phyloP scores from a whole-genome alignment of 2,113 vertebrate species.

The Seriola aureovittata region DNA sequence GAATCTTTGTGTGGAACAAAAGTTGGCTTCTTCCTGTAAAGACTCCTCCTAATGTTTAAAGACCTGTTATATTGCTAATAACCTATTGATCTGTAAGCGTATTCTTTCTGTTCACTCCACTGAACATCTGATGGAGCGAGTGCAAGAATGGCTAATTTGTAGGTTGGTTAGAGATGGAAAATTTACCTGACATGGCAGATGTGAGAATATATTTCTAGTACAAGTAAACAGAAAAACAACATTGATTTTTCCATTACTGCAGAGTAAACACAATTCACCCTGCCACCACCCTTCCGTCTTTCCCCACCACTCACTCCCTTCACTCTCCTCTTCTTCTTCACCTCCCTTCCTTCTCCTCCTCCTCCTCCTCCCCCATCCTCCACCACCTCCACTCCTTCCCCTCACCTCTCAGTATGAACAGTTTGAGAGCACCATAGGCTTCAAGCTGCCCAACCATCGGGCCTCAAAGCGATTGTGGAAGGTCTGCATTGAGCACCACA shows the following conservation, averaged over 20 bases:
- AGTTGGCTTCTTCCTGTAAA: conserved; percentile 24
- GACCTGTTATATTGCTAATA: conserved; percentile 58
- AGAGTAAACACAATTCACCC: conserved; percentile 66
- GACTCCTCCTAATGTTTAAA: conserved; percentile 38
- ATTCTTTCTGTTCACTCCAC: conserved; percentile 29
- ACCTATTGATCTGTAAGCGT: conserved; percentile 62
- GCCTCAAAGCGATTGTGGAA: conserved; percentile 99
- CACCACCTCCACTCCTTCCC: conserved; percentile 36
- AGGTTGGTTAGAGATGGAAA: conserved; percentile 49
- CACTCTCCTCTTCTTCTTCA: conserved; percentile 60
- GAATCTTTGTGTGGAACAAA: conserved; percentile 23
- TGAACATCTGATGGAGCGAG: conserved; percentile 45
- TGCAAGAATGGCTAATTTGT: conserved; percentile 42
- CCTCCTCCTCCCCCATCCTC: conserved; percentile 22
- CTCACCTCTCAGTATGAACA: conserved; percentile 91
- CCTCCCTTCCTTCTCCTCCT: conserved; percentile 25
- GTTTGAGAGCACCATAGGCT: conserved; percentile 99
- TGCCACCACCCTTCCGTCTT: conserved; percentile 49
- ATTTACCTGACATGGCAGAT: conserved; percentile 34
- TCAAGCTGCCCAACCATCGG: conserved; percentile 98
- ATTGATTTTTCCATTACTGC: conserved; percentile 64
- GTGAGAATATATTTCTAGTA: conserved; percentile 28
- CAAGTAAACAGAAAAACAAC: conserved; percentile 45
- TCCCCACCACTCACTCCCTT: conserved; percentile 61
- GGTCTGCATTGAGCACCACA: conserved; percentile 99